phyloP scores from a whole-genome alignment of 2,113 vertebrate species.

The Plotosus lineatus region DNA sequence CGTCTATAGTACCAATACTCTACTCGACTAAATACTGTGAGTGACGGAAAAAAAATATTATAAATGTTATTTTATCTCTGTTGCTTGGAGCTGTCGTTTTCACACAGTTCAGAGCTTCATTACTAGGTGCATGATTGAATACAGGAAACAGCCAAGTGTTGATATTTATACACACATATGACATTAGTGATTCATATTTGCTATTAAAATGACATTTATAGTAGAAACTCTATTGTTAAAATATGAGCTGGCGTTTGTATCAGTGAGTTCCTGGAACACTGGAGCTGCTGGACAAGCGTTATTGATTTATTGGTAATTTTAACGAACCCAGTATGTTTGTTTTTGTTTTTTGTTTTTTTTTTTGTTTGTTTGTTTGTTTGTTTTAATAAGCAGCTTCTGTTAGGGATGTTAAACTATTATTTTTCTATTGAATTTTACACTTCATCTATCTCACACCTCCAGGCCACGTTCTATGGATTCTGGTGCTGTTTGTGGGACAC shows the following conservation, averaged over 20 bases:
- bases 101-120: slow-evolving; percentile 26
- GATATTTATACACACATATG: slow-evolving; percentile 1
- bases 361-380: too few relatives aligned
- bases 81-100: slow-evolving; percentile 13
- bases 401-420: slow-evolving; percentile 33
- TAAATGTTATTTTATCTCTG: slow-evolving; percentile 42
- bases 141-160: slow-evolving; percentile 19
- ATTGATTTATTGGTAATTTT: slow-evolving; percentile 42
- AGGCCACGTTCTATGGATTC: not conserved
- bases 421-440: not conserved
- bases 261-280: not conserved
- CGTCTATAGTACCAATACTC: not conserved
- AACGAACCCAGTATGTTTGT: slow-evolving; percentile 49
- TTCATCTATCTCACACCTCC: slow-evolving; percentile 40
- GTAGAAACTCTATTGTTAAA: not conserved
- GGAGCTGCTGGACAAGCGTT: slow-evolving; percentile 14
- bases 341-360: too few relatives aligned
- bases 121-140: slow-evolving; percentile 28
- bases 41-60: slow-evolving; percentile 10
- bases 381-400: slow-evolving; percentile 37
- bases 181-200: slow-evolving; percentile 29
- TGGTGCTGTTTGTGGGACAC: slow-evolving; percentile 15
- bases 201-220: slow-evolving; percentile 27
- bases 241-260: not conserved
- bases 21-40: not conserved